phyloP scores from a whole-genome alignment of 2,113 vertebrate species.

The Melanerpes aurifrons region DNA sequence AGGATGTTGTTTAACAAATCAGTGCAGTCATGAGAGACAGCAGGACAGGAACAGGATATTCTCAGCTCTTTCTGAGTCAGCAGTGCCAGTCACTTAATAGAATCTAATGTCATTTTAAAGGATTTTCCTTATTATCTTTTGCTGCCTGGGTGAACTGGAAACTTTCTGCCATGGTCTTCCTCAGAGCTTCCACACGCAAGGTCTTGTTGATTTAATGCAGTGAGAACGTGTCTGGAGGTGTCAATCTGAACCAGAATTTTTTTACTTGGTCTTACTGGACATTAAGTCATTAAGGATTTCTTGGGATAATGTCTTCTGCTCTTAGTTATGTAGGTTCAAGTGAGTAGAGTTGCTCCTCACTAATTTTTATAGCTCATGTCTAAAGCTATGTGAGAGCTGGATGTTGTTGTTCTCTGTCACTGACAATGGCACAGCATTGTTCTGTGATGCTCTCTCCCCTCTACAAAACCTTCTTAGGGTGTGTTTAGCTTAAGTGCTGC shows the following conservation, averaged over 20 bases:
- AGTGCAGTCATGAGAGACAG: neutral
- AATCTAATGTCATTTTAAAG: neutral
- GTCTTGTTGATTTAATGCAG: neutral
- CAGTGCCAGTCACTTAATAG: neutral
- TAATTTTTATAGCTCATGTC: neutral
- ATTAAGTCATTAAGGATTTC: neutral
- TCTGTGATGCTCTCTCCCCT: neutral
- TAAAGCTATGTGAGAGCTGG: no score
- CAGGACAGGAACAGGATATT: neutral
- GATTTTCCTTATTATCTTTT: neutral
- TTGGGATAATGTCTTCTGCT: neutral
- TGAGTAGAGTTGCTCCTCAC: neutral
- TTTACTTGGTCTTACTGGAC: neutral
- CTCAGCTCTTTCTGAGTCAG: neutral
- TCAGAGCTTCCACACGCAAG: neutral
- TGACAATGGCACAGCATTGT: neutral
- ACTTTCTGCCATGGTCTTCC: neutral
- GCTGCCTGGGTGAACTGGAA: neutral
- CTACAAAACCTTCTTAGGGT: neutral
- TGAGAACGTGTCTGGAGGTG: neutral
- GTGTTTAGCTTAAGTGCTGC: neutral
- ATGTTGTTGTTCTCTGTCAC: neutral
- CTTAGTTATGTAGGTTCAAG: neutral
- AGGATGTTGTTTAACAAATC: neutral
- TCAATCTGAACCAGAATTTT: neutral